phyloP scores from a whole-genome alignment of 2,888 invertebrate genomes.

The Tetrapedia diversipes region DNA sequence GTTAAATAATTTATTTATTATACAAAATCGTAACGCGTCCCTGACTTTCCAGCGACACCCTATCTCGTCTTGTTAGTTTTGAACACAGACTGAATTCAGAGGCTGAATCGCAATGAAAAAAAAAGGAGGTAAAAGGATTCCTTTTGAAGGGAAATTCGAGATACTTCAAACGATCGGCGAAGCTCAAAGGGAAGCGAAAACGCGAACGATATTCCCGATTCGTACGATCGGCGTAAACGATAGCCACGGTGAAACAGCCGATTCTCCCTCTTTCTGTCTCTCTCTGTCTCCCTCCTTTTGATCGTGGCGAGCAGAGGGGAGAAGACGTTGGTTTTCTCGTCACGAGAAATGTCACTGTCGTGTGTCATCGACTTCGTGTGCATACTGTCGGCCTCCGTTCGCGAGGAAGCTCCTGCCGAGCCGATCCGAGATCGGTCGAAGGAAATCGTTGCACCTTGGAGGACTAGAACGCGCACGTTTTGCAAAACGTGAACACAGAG shows the following conservation, averaged over 20 bases:
- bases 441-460: constrained; percentile 61
- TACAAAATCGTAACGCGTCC: too few relatives aligned
- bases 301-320: constrained; percentile 24
- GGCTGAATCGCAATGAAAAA: not conserved
- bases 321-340: constrained; percentile 72
- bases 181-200: constrained; percentile 59
- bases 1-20: too few relatives aligned
- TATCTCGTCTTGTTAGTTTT: too few relatives aligned
- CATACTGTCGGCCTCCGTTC: constrained; percentile 67
- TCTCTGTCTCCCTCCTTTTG: constrained; percentile 49
- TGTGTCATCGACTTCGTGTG: constrained; percentile 73
- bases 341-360: constrained; percentile 79
- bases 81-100: too few relatives aligned
- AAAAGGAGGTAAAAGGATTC: not conserved
- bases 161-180: constrained; percentile 56
- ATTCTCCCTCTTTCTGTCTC: constrained; percentile 40
- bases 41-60: too few relatives aligned
- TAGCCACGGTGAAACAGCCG: constrained; percentile 58
- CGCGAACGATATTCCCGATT: constrained; percentile 59
- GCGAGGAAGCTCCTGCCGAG: constrained; percentile 45
- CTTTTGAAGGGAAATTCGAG: constrained; percentile 28
- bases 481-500: too few relatives aligned
- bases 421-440: constrained; percentile 53
- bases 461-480: constrained; percentile 25
- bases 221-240: constrained; percentile 68